A percentile compares a stretch with the other conserved stretches of the same genome.
Conservation (phyloP, 2,113 vertebrate genomes). For the Mungos mungo region DNA sequence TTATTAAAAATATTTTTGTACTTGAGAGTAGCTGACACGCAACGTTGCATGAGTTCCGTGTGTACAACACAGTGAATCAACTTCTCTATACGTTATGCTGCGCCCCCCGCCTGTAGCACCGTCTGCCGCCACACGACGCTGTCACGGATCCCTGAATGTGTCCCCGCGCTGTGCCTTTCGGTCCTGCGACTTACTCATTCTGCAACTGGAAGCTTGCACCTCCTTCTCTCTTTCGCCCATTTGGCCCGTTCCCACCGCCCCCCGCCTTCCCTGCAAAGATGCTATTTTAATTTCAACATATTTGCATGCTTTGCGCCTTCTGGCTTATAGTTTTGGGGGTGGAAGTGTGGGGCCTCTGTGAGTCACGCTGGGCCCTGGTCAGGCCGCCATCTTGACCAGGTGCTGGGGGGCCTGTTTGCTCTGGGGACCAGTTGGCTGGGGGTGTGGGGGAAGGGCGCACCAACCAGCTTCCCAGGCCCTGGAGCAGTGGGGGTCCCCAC, state of each 20-base stretch:
- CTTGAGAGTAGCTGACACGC: neutral
- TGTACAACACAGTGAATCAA: neutral
- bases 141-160: neutral
- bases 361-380: neutral
- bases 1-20: neutral
- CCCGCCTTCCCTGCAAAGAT: neutral
- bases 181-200: neutral
- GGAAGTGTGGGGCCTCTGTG: fast-evolving
- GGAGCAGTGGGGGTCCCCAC: fast-evolving
- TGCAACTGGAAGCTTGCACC: neutral
- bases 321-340: neutral
- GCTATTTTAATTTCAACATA: neutral
- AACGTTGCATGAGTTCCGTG: neutral
- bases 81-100: neutral
- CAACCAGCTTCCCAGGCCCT: neutral
- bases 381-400: neutral
- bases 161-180: neutral
- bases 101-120: neutral
- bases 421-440: neutral
- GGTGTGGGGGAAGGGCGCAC: neutral
- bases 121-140: neutral
- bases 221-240: neutral
- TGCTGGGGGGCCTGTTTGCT: neutral
- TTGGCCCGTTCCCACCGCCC: neutral
- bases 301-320: fast-evolving